phyloP scores from a whole-genome alignment of 2,888 invertebrate genomes.

The Lypha dubia region DNA sequence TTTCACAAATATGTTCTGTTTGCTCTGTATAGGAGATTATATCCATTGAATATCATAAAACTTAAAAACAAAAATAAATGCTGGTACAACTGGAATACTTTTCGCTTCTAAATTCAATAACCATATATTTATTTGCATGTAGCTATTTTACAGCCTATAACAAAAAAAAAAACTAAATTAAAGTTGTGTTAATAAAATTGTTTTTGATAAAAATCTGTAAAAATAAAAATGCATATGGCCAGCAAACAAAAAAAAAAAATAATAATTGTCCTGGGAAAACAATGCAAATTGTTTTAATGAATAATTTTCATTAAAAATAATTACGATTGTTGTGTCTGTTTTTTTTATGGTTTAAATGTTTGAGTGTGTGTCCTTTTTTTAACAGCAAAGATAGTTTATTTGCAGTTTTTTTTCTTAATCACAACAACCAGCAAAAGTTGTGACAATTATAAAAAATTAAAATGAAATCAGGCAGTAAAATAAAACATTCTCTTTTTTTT shows the following conservation, averaged over 20 bases:
- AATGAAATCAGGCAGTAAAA: not conserved
- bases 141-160: not conserved
- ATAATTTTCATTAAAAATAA: slow-evolving; percentile 24
- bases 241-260: too few species aligned
- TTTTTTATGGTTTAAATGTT: slow-evolving; percentile 1
- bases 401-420: not conserved
- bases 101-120: too few species aligned
- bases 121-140: too few species aligned
- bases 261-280: not conserved
- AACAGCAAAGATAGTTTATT: not conserved
- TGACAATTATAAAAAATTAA: not conserved
- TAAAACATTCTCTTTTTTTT: not conserved
- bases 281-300: not conserved
- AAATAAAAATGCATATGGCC: slow-evolving; percentile 21
- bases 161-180: not conserved
- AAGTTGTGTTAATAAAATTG: slow-evolving; percentile 1
- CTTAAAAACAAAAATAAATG: too few species aligned
- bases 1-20: too few species aligned
- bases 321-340: slow-evolving; percentile 13
- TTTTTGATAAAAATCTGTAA: slow-evolving; percentile 17
- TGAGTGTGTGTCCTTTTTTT: too few species aligned
- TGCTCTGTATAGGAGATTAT: too few species aligned
- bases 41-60: too few species aligned
- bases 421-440: not conserved
- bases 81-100: too few species aligned